Evolutionary conservation across 2,888 invertebrate species (phyloP).

Genomic region (Creontiades dilutus): DNA sequence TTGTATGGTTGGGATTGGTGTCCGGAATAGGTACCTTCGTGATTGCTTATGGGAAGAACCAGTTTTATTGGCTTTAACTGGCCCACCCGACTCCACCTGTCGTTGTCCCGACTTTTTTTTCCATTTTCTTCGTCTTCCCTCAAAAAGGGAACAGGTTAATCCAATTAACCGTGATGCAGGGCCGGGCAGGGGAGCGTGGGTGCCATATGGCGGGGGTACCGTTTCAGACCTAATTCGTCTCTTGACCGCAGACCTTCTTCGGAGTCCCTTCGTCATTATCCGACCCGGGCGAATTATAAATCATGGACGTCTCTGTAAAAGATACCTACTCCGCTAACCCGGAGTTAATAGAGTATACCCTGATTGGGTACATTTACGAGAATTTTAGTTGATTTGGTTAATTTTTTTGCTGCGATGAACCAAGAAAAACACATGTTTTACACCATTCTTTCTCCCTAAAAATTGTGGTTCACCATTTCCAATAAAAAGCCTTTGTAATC

Average conservation of each 20-base stretch:
- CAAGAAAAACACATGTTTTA: too few species aligned
- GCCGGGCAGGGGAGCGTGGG: constrained; percentile 46
- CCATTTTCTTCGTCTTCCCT: not conserved
- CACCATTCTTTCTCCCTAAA: too few species aligned
- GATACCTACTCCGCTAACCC: not conserved
- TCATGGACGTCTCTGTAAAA: constrained; percentile 30
- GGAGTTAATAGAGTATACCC: not conserved
- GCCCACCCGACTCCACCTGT: constrained; percentile 48
- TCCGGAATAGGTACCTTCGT: constrained; percentile 3
- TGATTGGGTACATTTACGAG: not conserved
- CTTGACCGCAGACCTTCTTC: constrained; percentile 52
- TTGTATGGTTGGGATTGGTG: not conserved
- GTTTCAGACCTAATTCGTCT: constrained; percentile 70
- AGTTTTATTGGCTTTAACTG: constrained; percentile 15
- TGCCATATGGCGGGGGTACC: constrained; percentile 71
- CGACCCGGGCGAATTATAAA: constrained; percentile 31
- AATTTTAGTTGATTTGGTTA: too few species aligned
- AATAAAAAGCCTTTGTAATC: too few species aligned
- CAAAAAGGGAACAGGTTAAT: constrained; percentile 67
- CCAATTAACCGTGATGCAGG: constrained; percentile 56
- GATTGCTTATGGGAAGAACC: constrained; percentile 30
- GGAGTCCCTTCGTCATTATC: constrained; percentile 61
- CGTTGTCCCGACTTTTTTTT: constrained; percentile 26
- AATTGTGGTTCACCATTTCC: too few species aligned
- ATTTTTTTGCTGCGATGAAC: too few species aligned